These are phyloP conservation scores for Argentina silus DNA, from an alignment of 2,797 vertebrate species.

Conservation along the genomic window DNA sequence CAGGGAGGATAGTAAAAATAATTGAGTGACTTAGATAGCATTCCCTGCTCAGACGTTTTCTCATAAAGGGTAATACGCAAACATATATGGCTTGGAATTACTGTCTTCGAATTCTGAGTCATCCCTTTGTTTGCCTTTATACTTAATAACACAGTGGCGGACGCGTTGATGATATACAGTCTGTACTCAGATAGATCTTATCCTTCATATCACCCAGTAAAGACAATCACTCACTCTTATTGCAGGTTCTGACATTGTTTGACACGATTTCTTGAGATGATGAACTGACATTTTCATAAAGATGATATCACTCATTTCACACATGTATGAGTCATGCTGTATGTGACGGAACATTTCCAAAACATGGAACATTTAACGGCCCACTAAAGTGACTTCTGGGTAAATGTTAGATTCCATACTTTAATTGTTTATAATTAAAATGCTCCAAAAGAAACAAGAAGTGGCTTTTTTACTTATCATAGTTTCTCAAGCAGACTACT, in stretches of 20 bases:
- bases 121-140: not conserved
- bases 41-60: conserved; percentile 43
- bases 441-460: too few relatives aligned
- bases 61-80: conserved; percentile 27
- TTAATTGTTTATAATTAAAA: too few relatives aligned
- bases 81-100: not conserved
- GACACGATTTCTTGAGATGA: not conserved
- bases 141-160: not conserved
- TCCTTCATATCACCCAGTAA: too few relatives aligned
- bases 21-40: conserved; percentile 40
- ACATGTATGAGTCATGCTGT: not conserved
- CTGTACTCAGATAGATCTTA: too few relatives aligned
- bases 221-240: too few relatives aligned
- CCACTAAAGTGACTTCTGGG: too few relatives aligned
- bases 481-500: too few relatives aligned
- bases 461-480: too few relatives aligned
- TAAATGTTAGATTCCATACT: too few relatives aligned
- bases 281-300: not conserved
- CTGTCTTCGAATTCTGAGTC: not conserved
- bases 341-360: not conserved
- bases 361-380: not conserved
- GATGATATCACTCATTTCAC: not conserved
- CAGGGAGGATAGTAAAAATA: conserved; percentile 47
- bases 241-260: too few relatives aligned
- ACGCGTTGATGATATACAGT: not conserved